Percentiles rank a stretch among this genome's conserved stretches.
phyloP scores from a whole-genome alignment of 2,113 vertebrate genomes.

The Lonchura striata region DNA sequence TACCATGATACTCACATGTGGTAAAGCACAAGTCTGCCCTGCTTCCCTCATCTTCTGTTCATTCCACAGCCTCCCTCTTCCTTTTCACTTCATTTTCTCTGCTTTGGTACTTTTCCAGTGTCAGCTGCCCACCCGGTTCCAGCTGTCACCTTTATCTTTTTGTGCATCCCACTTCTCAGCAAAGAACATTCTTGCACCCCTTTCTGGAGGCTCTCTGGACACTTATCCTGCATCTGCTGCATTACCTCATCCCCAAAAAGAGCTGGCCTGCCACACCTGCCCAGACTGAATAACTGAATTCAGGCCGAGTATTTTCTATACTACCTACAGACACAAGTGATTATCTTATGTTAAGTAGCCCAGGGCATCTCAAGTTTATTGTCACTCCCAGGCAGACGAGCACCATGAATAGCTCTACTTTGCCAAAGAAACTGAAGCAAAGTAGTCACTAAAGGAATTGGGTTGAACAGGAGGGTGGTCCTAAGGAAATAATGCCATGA shows the following conservation, averaged over 20 bases:
- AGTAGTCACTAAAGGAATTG: background rate
- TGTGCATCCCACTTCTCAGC: background rate
- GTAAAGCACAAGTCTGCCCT: background rate
- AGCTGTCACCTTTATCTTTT: background rate
- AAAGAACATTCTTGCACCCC: background rate
- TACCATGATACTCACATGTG: background rate
- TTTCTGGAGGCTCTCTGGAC: background rate
- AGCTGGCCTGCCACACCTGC: background rate
- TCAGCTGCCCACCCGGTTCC: background rate
- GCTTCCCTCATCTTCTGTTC: background rate
- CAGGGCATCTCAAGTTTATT: background rate
- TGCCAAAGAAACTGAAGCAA: background rate
- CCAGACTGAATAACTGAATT: background rate
- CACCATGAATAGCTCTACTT: background rate
- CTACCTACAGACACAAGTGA: background rate
- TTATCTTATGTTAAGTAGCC: background rate
- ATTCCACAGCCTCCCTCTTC: background rate
- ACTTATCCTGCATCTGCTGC: background rate
- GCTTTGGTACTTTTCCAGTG: background rate
- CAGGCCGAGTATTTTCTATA: background rate
- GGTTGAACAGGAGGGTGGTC: background rate
- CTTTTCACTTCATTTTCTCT: background rate
- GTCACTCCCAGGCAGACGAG: background rate
- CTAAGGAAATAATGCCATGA: background rate
- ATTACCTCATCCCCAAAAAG: background rate